Base-by-base conservation (phyloP, 2,113 vertebrate genomes). In the Pyxicephalus adspersus region DNA sequence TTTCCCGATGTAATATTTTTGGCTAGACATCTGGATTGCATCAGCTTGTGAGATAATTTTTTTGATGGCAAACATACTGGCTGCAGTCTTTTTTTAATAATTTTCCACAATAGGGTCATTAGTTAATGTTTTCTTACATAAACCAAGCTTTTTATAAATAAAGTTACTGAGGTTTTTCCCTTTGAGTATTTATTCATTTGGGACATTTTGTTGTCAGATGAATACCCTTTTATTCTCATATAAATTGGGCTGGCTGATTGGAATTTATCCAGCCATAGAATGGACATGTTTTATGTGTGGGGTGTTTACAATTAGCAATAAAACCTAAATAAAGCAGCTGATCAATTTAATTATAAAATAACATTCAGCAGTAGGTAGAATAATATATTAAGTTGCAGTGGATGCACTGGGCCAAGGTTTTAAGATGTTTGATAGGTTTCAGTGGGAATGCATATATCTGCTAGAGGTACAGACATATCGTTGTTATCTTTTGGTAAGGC, bases 21-120 rank as follows among this genome's bases (percentile, higher is more conserved):
- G 45, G 61, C 25, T 64, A 77, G 61, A 65, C 75, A 77, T 77
- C 75, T 77, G 75, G 75, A 64, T 55, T 77, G 16, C 50, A 77
- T 77, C 75, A 64, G 54, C 17, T 64, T 52, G 45, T 64, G 11
- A 77, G 63, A 66, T 77, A 34, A 55, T 65, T 65, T 60, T 45
- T 77, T 52, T 77, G 74, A 76, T 64, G n/a, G 60, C 11, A 38
- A 76, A 76, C 34, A 76, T 61, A 63, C 57, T 63, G 58, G 60
- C 74, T 64, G 74, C 17, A 76, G 22, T 25, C n/a, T 19, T 52
- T 52, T 52, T 64, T 50, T 64, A 64, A 34, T 19, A 3, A 63
- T 52, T 64, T 76, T 52, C 19, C 75, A 31, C 26, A 52, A 76
- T 13, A 45, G 54, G 26, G 23, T 3, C 26, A 22, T 1, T 22